Evolutionary conservation across 1,140 invertebrate species (phyloP).

Genomic region (Drosophila cardini): DNA sequence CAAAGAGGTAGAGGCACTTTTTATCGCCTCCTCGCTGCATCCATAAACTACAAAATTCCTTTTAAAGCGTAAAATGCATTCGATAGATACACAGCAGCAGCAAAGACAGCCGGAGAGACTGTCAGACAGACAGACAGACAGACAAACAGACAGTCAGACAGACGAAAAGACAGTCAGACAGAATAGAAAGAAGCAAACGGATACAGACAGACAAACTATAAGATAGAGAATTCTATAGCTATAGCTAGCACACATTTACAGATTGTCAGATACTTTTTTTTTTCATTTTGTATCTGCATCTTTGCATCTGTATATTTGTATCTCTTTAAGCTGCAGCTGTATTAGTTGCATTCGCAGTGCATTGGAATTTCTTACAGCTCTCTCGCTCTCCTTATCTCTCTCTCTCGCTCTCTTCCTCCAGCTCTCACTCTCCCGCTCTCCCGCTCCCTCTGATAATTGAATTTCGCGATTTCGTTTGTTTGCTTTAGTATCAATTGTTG

Average conservation of each 20-base stretch:
- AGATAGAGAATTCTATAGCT: slow-evolving; percentile 9
- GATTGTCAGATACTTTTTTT: slow-evolving; percentile 12
- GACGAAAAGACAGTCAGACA: slow-evolving; percentile 14
- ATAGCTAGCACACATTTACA: slow-evolving; percentile 3
- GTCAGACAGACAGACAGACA: slow-evolving; percentile 16
- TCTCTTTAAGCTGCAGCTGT: slow-evolving; percentile 41
- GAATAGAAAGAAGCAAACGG: slow-evolving; percentile 5
- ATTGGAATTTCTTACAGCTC: slow-evolving; percentile 62
- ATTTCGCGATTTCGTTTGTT: slow-evolving; percentile 70
- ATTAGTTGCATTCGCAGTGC: slow-evolving; percentile 28
- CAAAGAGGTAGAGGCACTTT: slow-evolving; percentile 42
- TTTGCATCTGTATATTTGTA: slow-evolving; percentile 36
- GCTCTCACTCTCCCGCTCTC: no score
- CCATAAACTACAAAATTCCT: slow-evolving; percentile 81
- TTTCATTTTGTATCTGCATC: slow-evolving; percentile 37
- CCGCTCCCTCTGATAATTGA: slow-evolving; percentile 40
- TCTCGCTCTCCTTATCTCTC: slow-evolving; percentile 29
- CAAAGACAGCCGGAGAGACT: slow-evolving; percentile 32
- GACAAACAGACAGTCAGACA: slow-evolving; percentile 39
- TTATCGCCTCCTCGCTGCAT: slow-evolving; percentile 71
- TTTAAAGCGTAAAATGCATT: slow-evolving; percentile 80
- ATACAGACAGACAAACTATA: slow-evolving; percentile 14
- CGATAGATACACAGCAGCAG: slow-evolving; percentile 70
- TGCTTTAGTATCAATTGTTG: slow-evolving; percentile 67
- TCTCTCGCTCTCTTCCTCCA: no score